Evolutionary conservation across 2,797 vertebrate species (phyloP), one percentile per base, ranked within the genome.

Genomic region (Lindbergichthys nudifrons): DNA sequence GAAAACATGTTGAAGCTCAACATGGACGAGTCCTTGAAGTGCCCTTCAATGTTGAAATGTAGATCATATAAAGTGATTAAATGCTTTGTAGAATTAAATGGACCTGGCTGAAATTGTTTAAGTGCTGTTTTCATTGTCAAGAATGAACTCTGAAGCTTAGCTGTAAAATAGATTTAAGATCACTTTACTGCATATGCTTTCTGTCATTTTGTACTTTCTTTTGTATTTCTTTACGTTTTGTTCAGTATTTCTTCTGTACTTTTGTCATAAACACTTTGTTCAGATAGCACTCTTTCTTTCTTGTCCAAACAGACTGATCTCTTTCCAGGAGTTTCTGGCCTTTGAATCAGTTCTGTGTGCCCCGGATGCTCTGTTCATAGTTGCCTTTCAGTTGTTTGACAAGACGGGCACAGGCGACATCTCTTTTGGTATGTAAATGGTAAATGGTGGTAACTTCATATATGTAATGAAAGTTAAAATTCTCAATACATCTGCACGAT

Each of bases 361-460:
- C 87, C 96, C 97, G 51, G 97, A 98, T 92, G 97, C 96, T 88
- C 94, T 98, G 93, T 98, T 97, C 93, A 94, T 98, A 88, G 97
- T 98, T 92, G 97, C 97, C 95, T 98, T 98, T 95, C 97, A 98
- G 82, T 92, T 98, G 89, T 98, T 98, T 91, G 97, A 98, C 95
- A 98, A 96, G 94, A 97, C 83, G 52, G 97, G 97, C 93, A 96
- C 89, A 73, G 97, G 96, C 81, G 95, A 96, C 93, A 94, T 98
- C 91, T 97, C 97, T 73, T 98, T 97, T 92, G 97, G 97, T 98
- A 97, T 91, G 97, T 94, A 86, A 72, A 80, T 58, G 36, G 10
- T 64, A 12, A 63, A 72, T 36, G 13, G 46, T 57, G 30, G 41
- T 61, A 15, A 62, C 14, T 54, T 75, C 18, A 14, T 73, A 23